Base-by-base conservation (phyloP, 2,113 vertebrate species). In the Corythornis cristatus region DNA sequence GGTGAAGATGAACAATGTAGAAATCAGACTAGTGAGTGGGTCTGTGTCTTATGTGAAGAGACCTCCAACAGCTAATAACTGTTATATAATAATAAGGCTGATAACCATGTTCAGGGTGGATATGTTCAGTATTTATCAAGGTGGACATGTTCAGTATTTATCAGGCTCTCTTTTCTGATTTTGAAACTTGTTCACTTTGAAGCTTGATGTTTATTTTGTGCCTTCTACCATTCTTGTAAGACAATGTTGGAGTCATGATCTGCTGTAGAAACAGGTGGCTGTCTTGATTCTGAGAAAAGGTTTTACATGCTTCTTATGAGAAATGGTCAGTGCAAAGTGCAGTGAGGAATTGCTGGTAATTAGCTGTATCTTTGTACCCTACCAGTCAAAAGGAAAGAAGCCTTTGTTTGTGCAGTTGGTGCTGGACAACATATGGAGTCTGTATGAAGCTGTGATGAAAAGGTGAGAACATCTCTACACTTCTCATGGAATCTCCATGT, bases 391-490 rank as follows among this genome's bases (percentile, higher is more conserved):
- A 98, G 99, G 99, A 95, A 99, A 99, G 97, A 99, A 99, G 83
- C 98, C 98, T 42, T 97, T 99, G 70, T 99, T 99, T 95, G 99
- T 99, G 76, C 99, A 99, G 95, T 96, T 99, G 11, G 99, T 99
- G 73, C 96, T 99, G 95, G 99, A 99, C 88, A 99, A 99, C 83
- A 98, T 99, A 82, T 99, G 99, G 99, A 99, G 98, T 97, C 97
- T 99, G 48, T 99, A 99, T 77, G 99, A 99, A n/a, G 98, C 98
- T 9, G 98, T 99, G 66, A 98, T 96, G n/a, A 98, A 97, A 96
- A 99, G 98, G 99, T 99, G 96, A 98, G 96, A 72, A 35, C 29
- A 73, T 53, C 10, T 82, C 0, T 20, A 2, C 67, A 78, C 15
- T 60, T 93, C 43, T 79, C 18, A 18, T 33, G 37, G 20, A 15